Evolutionary conservation across 2,113 vertebrate genomes (phyloP), one percentile per base, ranked within the genome.

Genomic region (Pardalotus punctatus): DNA sequence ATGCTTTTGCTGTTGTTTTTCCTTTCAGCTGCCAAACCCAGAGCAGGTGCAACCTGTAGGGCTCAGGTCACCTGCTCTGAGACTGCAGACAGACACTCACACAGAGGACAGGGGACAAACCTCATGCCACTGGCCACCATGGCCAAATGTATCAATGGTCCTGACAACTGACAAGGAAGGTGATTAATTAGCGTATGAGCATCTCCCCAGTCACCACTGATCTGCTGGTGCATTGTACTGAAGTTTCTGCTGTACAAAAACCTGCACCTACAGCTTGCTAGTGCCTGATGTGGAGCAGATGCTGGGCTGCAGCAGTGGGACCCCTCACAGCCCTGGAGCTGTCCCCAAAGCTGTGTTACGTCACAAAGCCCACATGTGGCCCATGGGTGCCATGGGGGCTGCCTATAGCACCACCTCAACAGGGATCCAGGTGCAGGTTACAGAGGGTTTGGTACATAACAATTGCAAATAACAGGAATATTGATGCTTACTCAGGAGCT

Each of bases 1-100:
- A 54, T 40, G 21, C n/a, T 74, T 27, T 53, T 33, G 13, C 27
- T 65, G 57, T 25, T 58, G n/a, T 29, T 56, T 66, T 53, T 28
- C 14, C 71, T 66, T 50, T 24, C 38, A 84, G 9, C 29, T 57
- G 12, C 10, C 27, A 79, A 74, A 64, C 11, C 53, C 40, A 15
- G 18, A 18, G 20, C 45, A n/a, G 3, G 3, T 40, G 38, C 1
- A 0, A 12, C 17, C 42, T 20, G 40, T 14, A 22, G 17, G 43
- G 20, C n/a, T 70, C 36, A 15, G 45, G 17, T 45, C 60, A n/a
- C 23, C 45, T 28, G 20, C 29, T 73, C 36, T 60, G 58, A 25
- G 58, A n/a, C 45, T 69, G 56, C n/a, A 64, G 56, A 8, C 31
- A 61, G 42, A 42, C 19, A 53, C 38, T 40, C 65, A 33, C 28